Evolutionary conservation across 2,888 invertebrate genomes (phyloP).

Genomic region (Coenonympha glycerion): DNA sequence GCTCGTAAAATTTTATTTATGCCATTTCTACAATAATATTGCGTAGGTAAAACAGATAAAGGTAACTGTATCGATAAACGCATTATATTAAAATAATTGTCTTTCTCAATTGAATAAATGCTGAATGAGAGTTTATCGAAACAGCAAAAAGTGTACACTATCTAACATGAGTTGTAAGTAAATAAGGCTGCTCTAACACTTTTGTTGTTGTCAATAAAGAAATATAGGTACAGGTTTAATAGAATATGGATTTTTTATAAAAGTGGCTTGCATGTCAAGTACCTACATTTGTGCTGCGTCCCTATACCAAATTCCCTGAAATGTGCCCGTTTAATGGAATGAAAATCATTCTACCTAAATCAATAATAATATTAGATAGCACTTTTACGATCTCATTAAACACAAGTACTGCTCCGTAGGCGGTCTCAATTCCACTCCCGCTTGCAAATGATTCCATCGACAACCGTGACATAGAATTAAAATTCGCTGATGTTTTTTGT

Average conservation of each 20-base stretch:
- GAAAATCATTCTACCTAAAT: constrained; percentile 14
- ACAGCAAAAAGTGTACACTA: too few species aligned
- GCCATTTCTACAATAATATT: constrained; percentile 20
- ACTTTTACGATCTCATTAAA: constrained; percentile 59
- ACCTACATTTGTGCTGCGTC: too few species aligned
- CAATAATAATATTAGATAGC: constrained; percentile 38
- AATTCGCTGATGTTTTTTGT: constrained; percentile 43
- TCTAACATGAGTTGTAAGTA: too few species aligned
- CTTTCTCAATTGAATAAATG: constrained; percentile 11
- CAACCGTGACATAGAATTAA: constrained; percentile 41
- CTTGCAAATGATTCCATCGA: constrained; percentile 54
- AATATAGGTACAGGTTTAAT: too few species aligned
- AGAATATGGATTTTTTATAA: too few species aligned
- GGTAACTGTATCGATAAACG: constrained; percentile 9
- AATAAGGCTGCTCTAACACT: too few species aligned
- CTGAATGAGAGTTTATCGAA: not conserved
- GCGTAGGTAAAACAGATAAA: constrained; percentile 21
- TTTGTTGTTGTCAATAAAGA: too few species aligned
- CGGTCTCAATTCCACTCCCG: constrained; percentile 45
- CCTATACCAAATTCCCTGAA: not conserved
- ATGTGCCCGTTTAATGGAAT: not conserved
- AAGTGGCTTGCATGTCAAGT: too few species aligned
- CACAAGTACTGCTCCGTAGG: constrained; percentile 35
- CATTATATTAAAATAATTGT: constrained; percentile 11
- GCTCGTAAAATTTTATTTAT: constrained; percentile 24